Conservation (phyloP, 2,113 vertebrate genomes). For the Morone chrysops region DNA sequence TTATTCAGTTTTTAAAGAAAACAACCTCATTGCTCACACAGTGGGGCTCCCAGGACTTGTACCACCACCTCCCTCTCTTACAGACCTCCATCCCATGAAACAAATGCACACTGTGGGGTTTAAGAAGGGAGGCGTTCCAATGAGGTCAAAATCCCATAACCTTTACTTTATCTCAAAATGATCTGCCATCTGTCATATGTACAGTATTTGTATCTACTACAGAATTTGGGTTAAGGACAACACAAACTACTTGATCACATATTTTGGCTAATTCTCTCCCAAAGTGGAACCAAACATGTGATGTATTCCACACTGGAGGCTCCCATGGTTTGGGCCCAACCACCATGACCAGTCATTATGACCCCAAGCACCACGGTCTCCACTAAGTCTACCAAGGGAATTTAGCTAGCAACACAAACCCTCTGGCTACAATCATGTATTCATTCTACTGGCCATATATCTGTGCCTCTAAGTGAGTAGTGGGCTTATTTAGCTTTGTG, state of each 20-base stretch:
- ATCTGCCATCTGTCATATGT: conserved; percentile 20
- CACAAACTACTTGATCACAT: conserved; percentile 16
- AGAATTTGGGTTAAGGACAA: conserved; percentile 10
- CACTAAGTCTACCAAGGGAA: conserved; percentile 25
- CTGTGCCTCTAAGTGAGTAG: conserved; percentile 27
- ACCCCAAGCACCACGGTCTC: conserved; percentile 37
- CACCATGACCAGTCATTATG: background rate
- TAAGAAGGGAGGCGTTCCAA: conserved; percentile 23
- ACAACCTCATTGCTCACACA: conserved; percentile 37
- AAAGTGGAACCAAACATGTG: conserved; percentile 19
- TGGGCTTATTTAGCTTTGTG: conserved; percentile 68
- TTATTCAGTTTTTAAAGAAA: conserved; percentile 74
- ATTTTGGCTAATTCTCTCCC: conserved; percentile 26
- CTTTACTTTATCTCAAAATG: conserved; percentile 39
- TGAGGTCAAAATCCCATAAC: conserved; percentile 55
- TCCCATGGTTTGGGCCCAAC: conserved; percentile 7
- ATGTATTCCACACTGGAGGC: conserved; percentile 9
- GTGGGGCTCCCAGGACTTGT: conserved; percentile 46
- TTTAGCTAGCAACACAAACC: conserved; percentile 11
- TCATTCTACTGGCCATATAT: conserved; percentile 39
- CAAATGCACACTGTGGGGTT: conserved; percentile 44
- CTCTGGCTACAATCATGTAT: conserved; percentile 9
- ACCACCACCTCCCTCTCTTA: conserved; percentile 28
- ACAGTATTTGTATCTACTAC: conserved; percentile 12
- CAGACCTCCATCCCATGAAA: conserved; percentile 33